A percentile compares a stretch with the other conserved stretches of the same genome.
Evolutionary conservation across 2,113 vertebrate genomes (phyloP).

Genomic region (Entelurus aequoreus): DNA sequence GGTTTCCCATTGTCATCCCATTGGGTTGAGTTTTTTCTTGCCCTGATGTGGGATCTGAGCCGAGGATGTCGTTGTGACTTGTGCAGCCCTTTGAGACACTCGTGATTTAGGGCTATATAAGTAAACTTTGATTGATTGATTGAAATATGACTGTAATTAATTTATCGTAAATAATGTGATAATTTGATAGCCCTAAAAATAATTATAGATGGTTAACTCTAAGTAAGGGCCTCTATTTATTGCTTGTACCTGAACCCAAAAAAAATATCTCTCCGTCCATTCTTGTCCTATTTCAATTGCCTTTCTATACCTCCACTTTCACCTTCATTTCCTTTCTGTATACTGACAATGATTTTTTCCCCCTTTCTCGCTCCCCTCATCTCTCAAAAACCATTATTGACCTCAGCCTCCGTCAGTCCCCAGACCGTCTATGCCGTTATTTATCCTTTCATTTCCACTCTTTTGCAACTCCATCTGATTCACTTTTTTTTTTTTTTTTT

Average conservation of each 20-base stretch:
- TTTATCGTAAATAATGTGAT: neutral
- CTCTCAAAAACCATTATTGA: conserved; percentile 38
- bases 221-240: neutral
- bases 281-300: conserved; percentile 38
- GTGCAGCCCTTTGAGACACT: too few species aligned
- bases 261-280: conserved; percentile 4
- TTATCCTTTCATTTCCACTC: conserved; percentile 30
- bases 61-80: too few species aligned
- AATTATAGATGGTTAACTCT: neutral
- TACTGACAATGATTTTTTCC: conserved; percentile 14
- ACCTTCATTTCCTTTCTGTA: conserved; percentile 43
- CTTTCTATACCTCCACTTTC: conserved; percentile 42
- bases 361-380: neutral
- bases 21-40: too few species aligned
- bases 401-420: conserved; percentile 17
- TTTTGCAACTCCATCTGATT: neutral
- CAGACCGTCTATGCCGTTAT: conserved; percentile 30
- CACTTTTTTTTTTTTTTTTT: conserved; percentile 13
- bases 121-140: too few species aligned
- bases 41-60: too few species aligned
- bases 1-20: too few species aligned
- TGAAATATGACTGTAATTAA: too few species aligned
- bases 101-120: too few species aligned
- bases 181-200: too few species aligned
- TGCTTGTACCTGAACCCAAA: conserved; percentile 13